Evolutionary conservation across 64 coral and sea anemone genomes (phyloP), one percentile per base, ranked within the genome.

Genomic region (Pachyseris speciosa): DNA sequence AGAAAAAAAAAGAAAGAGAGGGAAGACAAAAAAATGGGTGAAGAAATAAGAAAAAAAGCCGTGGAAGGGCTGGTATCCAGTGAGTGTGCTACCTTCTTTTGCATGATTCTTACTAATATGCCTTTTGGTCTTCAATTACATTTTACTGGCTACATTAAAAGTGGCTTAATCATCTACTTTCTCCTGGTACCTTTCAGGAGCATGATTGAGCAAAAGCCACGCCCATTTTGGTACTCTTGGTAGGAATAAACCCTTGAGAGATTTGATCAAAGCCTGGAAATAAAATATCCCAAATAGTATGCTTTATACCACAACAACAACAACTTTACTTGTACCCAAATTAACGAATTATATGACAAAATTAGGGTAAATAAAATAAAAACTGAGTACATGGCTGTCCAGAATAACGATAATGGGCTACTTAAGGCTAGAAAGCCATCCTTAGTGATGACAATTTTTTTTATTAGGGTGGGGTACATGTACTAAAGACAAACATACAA

Each of bases 1-100:
- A 74, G 40, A 74, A n/a, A 74, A 74, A 49, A 74, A 74, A 74
- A 74, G 71, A 74, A 48, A 48, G 71, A 74, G 40, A 48, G 42
- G 71, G 71, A 74, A 74, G 71, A 74, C 48, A 50, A 74, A 74
- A 74, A 74, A 42, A 74, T 48, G 25, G 71, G 71, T 74, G 71
- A 74, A 74, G 71, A 74, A 74, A 74, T 25, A 26, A 74, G 41
- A 74, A 27, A 74, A 74, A 74, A 47, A 74, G 38, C 71, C 71
- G 48, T 74, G 27, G 64, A 67, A 67, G 64, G 64, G 64, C 64
- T 67, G 64, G 64, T 33, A 67, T 67, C 64, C 64, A 67, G 64
- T 74, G 25, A 74, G 71, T 74, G 40, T 74, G 71, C n/a, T 74
- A 74, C 71, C 47, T 74, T 74, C 71, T 47, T 74, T 74, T 47